Evolutionary conservation across 2,113 vertebrate species (phyloP).

Genomic region (Pygoscelis antarcticus): DNA sequence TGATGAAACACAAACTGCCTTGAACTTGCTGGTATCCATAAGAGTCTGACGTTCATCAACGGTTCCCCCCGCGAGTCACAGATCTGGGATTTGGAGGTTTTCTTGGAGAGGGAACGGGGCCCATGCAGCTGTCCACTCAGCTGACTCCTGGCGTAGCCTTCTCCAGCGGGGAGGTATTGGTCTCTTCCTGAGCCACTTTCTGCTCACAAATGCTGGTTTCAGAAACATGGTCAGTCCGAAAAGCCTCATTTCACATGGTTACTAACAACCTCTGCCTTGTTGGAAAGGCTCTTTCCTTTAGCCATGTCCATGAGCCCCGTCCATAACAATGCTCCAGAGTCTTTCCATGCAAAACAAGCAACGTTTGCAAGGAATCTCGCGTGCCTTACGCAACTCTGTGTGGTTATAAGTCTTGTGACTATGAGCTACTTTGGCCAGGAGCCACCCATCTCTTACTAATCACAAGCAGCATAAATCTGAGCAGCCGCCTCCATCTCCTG

Average conservation of each 20-base stretch:
- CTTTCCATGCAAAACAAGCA: slow-evolving; percentile 26
- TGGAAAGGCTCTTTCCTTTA: neutral
- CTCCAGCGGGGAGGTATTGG: neutral
- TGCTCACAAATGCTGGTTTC: neutral
- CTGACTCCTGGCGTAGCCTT: neutral
- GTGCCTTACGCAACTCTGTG: slow-evolving; percentile 36
- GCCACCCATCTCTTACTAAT: slow-evolving; percentile 48
- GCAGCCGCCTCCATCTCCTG: neutral
- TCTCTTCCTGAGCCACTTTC: neutral
- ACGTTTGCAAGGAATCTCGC: slow-evolving; percentile 5
- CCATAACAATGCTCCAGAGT: neutral
- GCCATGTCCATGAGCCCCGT: neutral
- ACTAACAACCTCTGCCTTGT: neutral
- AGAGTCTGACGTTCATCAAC: neutral
- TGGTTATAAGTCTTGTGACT: slow-evolving; percentile 68
- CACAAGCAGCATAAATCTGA: slow-evolving; percentile 43
- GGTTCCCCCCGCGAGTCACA: rapidly evolving
- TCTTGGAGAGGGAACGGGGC: neutral
- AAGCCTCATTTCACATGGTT: neutral
- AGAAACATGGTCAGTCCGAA: neutral
- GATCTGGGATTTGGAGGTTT: neutral
- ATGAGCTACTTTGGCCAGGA: slow-evolving; percentile 61
- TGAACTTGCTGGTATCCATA: neutral
- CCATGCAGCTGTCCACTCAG: neutral
- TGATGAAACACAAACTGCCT: neutral